A percentile compares a stretch with the other conserved stretches of the same genome.
These are phyloP conservation scores for Felis catus DNA, from an alignment of 2,113 vertebrate genomes.

Conservation along the genomic window F.catus_Fca126_mat1.0 CM031419.1:192579001-192579500, in stretches of 20 bases:
- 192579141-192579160: neutral
- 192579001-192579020: neutral
- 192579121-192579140: neutral
- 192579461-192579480: neutral
- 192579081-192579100: neutral
- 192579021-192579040: neutral
- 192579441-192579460: neutral
- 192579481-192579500: neutral
- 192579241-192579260: neutral
- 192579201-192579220: neutral
- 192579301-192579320: neutral
- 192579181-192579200: no score
- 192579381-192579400: neutral
- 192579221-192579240: neutral
- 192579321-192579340: neutral
- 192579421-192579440: neutral
- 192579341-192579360: neutral
- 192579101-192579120: neutral
- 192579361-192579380: neutral
- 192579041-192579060: neutral
- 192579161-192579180: neutral
- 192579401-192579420: neutral
- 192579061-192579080: neutral
- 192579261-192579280: rapidly evolving
- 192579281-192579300: neutral